Conservation (phyloP, 2,888 invertebrate species). For the Caenorhabditis sp. region DNA sequence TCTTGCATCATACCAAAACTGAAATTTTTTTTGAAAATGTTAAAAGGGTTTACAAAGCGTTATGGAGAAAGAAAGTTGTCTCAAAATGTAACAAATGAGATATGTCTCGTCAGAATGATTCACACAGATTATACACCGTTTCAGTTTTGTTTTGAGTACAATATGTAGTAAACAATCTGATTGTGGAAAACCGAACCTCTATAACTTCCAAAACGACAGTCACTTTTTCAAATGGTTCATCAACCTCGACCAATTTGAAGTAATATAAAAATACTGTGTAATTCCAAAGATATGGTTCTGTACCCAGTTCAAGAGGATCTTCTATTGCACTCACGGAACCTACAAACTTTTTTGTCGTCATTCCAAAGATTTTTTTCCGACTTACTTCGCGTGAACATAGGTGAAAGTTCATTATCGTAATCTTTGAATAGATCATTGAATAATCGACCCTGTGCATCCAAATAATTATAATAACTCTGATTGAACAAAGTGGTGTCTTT, state of each 20-base stretch:
- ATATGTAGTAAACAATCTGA: no score
- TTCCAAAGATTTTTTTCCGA: no score
- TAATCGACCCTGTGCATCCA: neutral
- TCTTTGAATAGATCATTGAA: neutral
- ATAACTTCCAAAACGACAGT: conserved; percentile 26
- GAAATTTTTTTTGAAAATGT: no score
- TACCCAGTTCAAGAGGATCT: no score
- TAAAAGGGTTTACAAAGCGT: no score
- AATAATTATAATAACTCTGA: neutral
- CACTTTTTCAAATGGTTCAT: conserved; percentile 30
- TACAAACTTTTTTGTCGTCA: neutral
- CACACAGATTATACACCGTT: no score
- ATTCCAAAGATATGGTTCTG: conserved; percentile 7
- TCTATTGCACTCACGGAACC: neutral
- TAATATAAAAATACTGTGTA: conserved; percentile 25
- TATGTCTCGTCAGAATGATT: no score
- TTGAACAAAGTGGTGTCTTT: conserved; percentile 17
- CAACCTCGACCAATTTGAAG: conserved; percentile 30
- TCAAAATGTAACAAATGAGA: neutral
- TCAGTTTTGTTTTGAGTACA: no score
- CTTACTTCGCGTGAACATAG: conserved; percentile 21
- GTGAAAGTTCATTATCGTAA: neutral
- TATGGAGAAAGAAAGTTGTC: no score
- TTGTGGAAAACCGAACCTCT: conserved; percentile 18
- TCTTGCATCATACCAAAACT: conserved; percentile 27